A percentile compares a stretch with the other conserved stretches of the same genome.
These are phyloP conservation scores for Porites lutea DNA, from an alignment of 64 coral and sea anemone species.

Conservation along the genomic window DNA sequence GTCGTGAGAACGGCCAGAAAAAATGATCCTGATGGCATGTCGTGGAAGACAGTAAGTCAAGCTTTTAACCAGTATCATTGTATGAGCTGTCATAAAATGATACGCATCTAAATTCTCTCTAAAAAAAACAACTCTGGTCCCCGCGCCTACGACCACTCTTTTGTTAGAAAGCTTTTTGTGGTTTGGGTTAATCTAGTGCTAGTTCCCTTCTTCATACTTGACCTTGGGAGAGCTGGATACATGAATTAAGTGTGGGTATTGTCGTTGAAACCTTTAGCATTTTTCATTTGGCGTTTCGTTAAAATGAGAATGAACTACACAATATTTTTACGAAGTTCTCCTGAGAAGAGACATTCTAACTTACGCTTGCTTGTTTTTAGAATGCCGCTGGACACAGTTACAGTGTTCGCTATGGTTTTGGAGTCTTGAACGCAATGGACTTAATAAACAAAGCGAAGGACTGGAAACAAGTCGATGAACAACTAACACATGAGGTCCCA, in stretches of 20 bases:
- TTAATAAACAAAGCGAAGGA: slow-evolving; percentile 60
- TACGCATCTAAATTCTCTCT: not conserved
- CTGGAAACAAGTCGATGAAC: slow-evolving; percentile 79
- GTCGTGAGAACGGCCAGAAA: slow-evolving; percentile 56
- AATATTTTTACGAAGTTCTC: not conserved
- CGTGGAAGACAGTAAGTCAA: slow-evolving; percentile 1
- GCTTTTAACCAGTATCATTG: not conserved
- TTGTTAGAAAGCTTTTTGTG: no score
- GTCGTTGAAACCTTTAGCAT: no score
- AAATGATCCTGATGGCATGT: not conserved
- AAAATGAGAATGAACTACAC: no score
- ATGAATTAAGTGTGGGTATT: no score
- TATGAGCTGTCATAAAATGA: not conserved
- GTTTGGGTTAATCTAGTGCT: no score
- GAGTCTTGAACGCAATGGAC: slow-evolving; percentile 71
- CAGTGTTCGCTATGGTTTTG: slow-evolving; percentile 82
- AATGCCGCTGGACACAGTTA: slow-evolving; percentile 76
- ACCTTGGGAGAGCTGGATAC: no score
- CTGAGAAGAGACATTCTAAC: not conserved
- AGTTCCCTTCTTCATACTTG: no score
- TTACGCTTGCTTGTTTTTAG: not conserved
- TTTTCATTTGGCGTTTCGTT: no score
- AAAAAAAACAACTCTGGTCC: not conserved
- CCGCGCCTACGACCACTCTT: no score
- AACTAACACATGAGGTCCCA: slow-evolving; percentile 36